Base-by-base conservation (phyloP, 2,888 invertebrate species). In the Agapetus fuscipes region DNA sequence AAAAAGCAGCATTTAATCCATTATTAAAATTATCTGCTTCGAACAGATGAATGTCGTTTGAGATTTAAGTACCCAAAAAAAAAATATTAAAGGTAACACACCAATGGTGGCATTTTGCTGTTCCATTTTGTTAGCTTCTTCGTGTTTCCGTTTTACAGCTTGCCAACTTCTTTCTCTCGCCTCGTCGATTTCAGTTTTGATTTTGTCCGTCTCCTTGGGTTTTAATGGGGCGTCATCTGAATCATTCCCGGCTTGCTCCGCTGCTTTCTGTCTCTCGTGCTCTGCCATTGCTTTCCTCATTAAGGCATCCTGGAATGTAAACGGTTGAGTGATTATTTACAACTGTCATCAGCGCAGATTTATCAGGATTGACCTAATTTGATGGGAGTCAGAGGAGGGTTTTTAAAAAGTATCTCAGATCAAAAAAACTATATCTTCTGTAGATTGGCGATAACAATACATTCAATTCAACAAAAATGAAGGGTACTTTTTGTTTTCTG, bases 111-210 rank as follows among this genome's bases (percentile, higher is more conserved):
- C 59, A 49, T 69, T 68, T 39, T 62, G 58, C 53, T 69, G 66
- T 49, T 66, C 69, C 45, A 61, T 65, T 54, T 63, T 69, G 50
- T 65, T 69, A 14, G 69, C 69, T 59, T 68, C 70, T 53, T 70
- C 70, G 51, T 70, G 70, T 60, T 70, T 69, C 49, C 70, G 60
- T 48, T 70, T 70, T 0, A 70, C 70, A 11, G 70, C 70, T 55
- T 70, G 69, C 70, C 70, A 70, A 55, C 69, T 70, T 51, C 68
- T 66, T 54, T 69, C 70, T 52, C 70, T 62, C 52, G 69, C 70
- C 56, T 68, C 63, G 50, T 70, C 69, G 54, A 70, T 69, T 40
- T 69, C 69, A 56, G 64, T 66, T 51, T 65, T 64, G 48, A 69
- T 66, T 52, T 68, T 70, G 54, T 70, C 70, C 51, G 48, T 58